These are phyloP conservation scores for Corydoras sp. DNA, from an alignment of 2,113 vertebrate species.

Conservation along the genomic window DNA sequence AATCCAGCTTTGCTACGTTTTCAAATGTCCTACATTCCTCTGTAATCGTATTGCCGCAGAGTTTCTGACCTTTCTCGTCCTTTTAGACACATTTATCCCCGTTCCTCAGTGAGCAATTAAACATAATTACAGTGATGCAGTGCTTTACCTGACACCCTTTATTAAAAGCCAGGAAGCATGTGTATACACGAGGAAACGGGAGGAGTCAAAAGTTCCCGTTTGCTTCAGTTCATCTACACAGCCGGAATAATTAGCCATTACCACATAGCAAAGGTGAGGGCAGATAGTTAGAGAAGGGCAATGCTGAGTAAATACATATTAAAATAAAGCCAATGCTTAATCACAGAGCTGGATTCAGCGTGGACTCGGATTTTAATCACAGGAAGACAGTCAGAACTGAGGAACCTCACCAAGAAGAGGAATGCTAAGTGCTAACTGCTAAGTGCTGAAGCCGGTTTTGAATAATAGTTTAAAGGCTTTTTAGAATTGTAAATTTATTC, in stretches of 20 bases:
- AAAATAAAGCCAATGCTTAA: not conserved
- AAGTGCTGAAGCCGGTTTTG: too few species aligned
- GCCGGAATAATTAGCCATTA: not conserved
- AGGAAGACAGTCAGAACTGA: not conserved
- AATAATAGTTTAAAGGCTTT: too few species aligned
- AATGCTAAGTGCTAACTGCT: too few species aligned
- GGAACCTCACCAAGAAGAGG: not conserved
- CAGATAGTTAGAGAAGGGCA: conserved; percentile 15
- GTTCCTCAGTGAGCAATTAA: conserved; percentile 8
- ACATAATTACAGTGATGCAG: conserved; percentile 3
- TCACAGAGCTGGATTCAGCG: not conserved
- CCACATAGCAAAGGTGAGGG: not conserved
- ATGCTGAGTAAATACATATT: not conserved
- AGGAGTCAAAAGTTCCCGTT: not conserved
- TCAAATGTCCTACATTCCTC: not conserved
- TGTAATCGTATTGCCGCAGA: not conserved
- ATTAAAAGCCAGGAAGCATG: not conserved
- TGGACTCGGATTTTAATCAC: not conserved
- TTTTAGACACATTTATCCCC: conserved; percentile 13
- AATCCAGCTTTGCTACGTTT: too few species aligned
- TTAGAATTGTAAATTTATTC: too few species aligned
- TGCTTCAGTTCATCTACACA: not conserved
- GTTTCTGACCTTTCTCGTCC: conserved; percentile 1
- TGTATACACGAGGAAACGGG: not conserved
- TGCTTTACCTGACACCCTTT: not conserved